A percentile compares a stretch with the other conserved stretches of the same genome.
phyloP scores from a whole-genome alignment of 1,140 invertebrate species.

The Stegodyphus mimosarum region DNA sequence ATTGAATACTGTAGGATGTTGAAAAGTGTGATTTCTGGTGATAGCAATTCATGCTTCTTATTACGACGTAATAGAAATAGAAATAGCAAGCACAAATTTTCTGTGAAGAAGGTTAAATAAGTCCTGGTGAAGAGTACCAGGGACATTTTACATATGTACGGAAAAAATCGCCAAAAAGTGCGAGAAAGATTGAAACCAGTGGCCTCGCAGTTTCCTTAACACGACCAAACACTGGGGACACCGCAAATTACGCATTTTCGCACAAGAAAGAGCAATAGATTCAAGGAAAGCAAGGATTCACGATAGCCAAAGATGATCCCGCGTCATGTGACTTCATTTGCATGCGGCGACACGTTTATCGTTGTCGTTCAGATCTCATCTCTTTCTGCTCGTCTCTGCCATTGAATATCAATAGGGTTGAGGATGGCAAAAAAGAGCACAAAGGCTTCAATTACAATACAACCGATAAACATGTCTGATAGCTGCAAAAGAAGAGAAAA shows the following conservation, averaged over 20 bases:
- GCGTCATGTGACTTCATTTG: slow-evolving; percentile 47
- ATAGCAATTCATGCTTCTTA: too few relatives aligned
- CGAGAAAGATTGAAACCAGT: too few relatives aligned
- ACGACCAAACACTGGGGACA: neutral
- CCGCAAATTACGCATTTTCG: neutral
- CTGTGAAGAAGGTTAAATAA: too few relatives aligned
- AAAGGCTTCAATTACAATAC: slow-evolving; percentile 49
- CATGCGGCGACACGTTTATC: slow-evolving; percentile 47
- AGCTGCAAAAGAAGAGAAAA: neutral
- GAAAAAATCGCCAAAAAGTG: too few relatives aligned
- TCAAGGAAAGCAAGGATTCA: neutral
- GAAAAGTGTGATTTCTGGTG: too few relatives aligned
- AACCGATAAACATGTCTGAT: slow-evolving; percentile 33
- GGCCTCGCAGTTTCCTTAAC: too few relatives aligned
- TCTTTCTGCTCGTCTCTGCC: neutral
- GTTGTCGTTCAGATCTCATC: slow-evolving; percentile 37
- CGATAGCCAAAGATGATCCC: slow-evolving; percentile 29
- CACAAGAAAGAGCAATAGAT: neutral
- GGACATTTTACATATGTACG: too few relatives aligned
- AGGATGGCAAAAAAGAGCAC: slow-evolving; percentile 23
- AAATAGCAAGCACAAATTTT: too few relatives aligned
- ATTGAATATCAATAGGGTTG: slow-evolving; percentile 52
- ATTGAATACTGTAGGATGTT: too few relatives aligned
- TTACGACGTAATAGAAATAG: too few relatives aligned
- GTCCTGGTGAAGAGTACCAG: too few relatives aligned